Base-by-base conservation (phyloP, 2,113 vertebrate genomes). In the Motacilla tschutschensis region DNA sequence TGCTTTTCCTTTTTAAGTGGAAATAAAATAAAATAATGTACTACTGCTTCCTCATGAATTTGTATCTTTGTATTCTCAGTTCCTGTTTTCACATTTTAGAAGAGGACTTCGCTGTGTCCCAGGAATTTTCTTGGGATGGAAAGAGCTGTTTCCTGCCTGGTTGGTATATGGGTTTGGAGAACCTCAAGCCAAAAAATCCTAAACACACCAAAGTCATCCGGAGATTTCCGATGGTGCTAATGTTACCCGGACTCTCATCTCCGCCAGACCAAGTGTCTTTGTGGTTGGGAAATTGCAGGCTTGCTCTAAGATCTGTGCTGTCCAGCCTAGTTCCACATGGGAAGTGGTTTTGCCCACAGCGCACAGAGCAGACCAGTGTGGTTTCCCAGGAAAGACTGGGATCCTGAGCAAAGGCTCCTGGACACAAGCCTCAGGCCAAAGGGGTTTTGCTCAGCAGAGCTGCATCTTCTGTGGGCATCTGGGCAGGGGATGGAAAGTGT, bases 261-360 rank as follows among this genome's bases (percentile, higher is more conserved):
- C 64, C 69, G 71, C 41, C 63, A 57, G 43, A 31, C 92, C 78
- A 70, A 89, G 74, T 60, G 46, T 63, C 88, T 43, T 67, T 62
- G 91, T 36, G 94, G 90, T 59, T 69, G 88, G 83, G 43, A 86
- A 94, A 92, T 76, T 88, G 65, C 59, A 86, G 2, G n/a, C 46
- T 29, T 2, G 7, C 79, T 79, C 35, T 89, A 15, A 88, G 67
- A 58, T 65, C 47, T 3, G 1, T 11, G 7, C 87, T 79, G 73
- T 25, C 66, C 63, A 18, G 63, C 66, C 59, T 0, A 0, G 36
- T 69, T 76, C 85, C 85, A 60, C 62, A 18, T 62, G 88, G 91
- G 90, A 93, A 92, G 92, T 91, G 88, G 92, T 51, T 95, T 88
- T 91, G 63, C 83, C 80, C 83, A 26, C 80, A 89, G 77, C 0